phyloP scores from a whole-genome alignment of 1,140 invertebrate species.

The Druon quercuslanigerum region DNA sequence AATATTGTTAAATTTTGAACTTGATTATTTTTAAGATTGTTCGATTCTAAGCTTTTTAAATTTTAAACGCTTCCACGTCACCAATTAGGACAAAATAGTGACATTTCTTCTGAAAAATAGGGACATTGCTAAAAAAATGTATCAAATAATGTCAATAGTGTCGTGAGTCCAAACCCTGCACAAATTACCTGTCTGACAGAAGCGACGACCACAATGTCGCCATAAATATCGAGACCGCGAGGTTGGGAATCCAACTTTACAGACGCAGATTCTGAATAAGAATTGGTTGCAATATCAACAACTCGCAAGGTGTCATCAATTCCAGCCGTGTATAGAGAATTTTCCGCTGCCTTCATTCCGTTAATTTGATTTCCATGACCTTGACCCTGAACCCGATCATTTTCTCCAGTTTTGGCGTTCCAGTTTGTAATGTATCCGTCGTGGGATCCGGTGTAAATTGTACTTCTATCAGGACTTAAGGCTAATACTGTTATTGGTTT shows the following conservation, averaged over 20 bases:
- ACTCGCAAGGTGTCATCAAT: slow-evolving; percentile 92
- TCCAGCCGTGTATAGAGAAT: slow-evolving; percentile 88
- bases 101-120: too few species aligned
- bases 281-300: slow-evolving; percentile 80
- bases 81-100: too few species aligned
- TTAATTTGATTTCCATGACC: slow-evolving; percentile 97
- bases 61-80: too few species aligned
- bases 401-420: slow-evolving; percentile 87
- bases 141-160: too few species aligned
- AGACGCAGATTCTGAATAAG: slow-evolving; percentile 80
- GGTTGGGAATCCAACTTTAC: slow-evolving; percentile 93
- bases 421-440: slow-evolving; percentile 94
- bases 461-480: slow-evolving; percentile 84
- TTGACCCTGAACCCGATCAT: slow-evolving; percentile 85
- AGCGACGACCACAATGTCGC: slow-evolving; percentile 85
- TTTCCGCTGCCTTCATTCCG: slow-evolving; percentile 85
- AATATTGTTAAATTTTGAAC: too few species aligned
- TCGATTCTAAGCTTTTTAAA: too few species aligned
- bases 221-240: slow-evolving; percentile 86
- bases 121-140: too few species aligned
- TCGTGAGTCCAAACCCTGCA: too few species aligned
- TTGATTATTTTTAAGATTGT: too few species aligned
- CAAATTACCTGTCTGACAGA: slow-evolving; percentile 87
- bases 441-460: slow-evolving; percentile 94
- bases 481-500: slow-evolving; percentile 97